Base-by-base conservation (phyloP, 2,113 vertebrate genomes). In the Ornithorhynchus anatinus region DNA sequence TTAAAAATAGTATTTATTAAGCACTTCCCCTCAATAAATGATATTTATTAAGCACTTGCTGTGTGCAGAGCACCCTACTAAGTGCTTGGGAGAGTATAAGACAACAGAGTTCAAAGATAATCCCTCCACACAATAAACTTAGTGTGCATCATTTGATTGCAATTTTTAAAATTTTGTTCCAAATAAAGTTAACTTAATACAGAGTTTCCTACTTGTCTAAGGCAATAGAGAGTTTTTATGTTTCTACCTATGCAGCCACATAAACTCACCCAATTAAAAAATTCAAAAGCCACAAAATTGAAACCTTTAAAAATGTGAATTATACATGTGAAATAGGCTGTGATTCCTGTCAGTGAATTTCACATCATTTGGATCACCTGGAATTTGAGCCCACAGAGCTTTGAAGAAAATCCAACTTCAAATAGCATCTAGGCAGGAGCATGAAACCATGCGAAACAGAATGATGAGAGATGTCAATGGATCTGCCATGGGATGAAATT, bases 261-360 rank as follows among this genome's bases (percentile, higher is more conserved):
- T 29, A 52, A 25, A 57, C 5, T 44, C 20, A 59, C 7, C 2
- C 39, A 48, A 66, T 72, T 66, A 60, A 74, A 62, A 20, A 81
- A 72, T 66, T 69, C 38, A 77, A 25, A 72, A 60, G 60, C 43
- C 29, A 54, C 42, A 29, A 43, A 19, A 69, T 66, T 44, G 42
- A 66, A 80, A 68, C 50, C 56, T 37, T 79, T 59, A 48, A 64
- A 59, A 80, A 87, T 79, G 58, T 72, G 51, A 78, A 77, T 81
- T 85, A 74, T 74, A 54, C 58, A 48, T 42, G 69, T 72, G 80
- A 77, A 85, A 79, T 67, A 44, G 38, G 31, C 17, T 79, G 38
- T 56, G 36, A 57, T 59, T 42, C 16, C 51, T 66, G 54, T 56
- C 62, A 53, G 35, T 31, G 38, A 69, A 59, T 39, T 69, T 72